Base-by-base conservation (phyloP, 2,888 invertebrate species). In the Plutella xylostella region DNA sequence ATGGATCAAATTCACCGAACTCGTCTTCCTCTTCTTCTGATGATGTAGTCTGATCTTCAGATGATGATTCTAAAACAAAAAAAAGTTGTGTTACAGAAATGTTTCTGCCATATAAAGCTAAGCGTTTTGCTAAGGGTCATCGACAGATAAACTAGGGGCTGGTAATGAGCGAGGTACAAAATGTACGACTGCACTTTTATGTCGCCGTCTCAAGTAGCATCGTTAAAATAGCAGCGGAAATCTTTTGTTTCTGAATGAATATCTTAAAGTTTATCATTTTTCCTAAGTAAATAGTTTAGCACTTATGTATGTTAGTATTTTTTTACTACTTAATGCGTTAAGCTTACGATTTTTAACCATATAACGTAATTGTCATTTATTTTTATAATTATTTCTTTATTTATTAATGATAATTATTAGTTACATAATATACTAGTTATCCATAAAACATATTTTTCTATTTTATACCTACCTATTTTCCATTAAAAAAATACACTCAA, bases 1-100 rank as follows among this genome's bases (percentile, higher is more conserved):
- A 82, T 28, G 75, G 78, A 61, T 77, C 80, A 47, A 83, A 80
- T 58, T 82, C 83, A n/a, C 84, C 76, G 49, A 84, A 83, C 53
- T 85, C 85, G 72, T 88, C 88, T 57, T 87, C 88, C 61, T 87
- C 87, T 45, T 83, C 88, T 48, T 86, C 87, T 42, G 84, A 82
- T 49, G 88, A 86, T 65, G 77, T 63, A 35, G 88, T 86, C 45
- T 71, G 70, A 53, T 77, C 77, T 51, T 78, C 79, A 42, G 78
- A 73, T 48, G 74, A 72, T 50, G 83, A 72, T 68, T 83, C 83
- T 83, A 57, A 18, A 73, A 78, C 65, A 68, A 76, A 51, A 43
- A 38, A 9, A 38, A 39, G 5, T 25, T 34, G 15, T 18, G 5
- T 12, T 17, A 21, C 25, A 9, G 22, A 42, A 21, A 31, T 15